These are phyloP conservation scores for Musca domestica DNA, from an alignment of 1,140 invertebrate genomes.

Conservation along the genomic window DNA sequence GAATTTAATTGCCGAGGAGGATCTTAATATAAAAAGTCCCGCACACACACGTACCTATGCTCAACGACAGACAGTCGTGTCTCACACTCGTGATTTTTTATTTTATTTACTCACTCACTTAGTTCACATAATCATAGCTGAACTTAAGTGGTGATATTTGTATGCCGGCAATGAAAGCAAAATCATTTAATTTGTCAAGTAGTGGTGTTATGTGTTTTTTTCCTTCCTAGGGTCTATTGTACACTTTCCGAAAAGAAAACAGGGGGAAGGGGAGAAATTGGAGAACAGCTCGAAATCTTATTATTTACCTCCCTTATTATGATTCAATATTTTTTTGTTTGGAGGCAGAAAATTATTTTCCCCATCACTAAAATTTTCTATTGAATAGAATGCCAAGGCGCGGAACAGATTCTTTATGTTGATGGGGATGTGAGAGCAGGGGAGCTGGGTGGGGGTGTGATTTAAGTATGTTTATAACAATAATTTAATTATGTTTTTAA, in stretches of 20 bases:
- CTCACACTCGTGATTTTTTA: neutral
- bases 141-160: conserved; percentile 19
- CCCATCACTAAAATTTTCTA: no score
- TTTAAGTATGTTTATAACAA: conserved; percentile 17
- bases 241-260: no score
- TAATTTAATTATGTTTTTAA: conserved; percentile 22
- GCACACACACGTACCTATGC: neutral
- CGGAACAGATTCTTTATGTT: no score
- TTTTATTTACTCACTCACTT: neutral
- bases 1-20: conserved; percentile 20
- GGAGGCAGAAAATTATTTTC: no score
- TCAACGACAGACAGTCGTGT: neutral
- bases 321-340: neutral
- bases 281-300: neutral
- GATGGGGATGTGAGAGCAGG: no score
- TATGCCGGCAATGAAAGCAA: neutral
- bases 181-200: conserved; percentile 19
- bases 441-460: no score
- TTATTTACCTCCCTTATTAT: conserved; percentile 1
- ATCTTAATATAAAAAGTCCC: neutral
- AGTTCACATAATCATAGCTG: neutral
- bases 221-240: no score
- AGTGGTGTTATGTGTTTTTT: neutral
- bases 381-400: no score
- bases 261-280: neutral